These are phyloP conservation scores for Gibbula magus DNA, from an alignment of 2,888 invertebrate species.

Conservation along the genomic window DNA sequence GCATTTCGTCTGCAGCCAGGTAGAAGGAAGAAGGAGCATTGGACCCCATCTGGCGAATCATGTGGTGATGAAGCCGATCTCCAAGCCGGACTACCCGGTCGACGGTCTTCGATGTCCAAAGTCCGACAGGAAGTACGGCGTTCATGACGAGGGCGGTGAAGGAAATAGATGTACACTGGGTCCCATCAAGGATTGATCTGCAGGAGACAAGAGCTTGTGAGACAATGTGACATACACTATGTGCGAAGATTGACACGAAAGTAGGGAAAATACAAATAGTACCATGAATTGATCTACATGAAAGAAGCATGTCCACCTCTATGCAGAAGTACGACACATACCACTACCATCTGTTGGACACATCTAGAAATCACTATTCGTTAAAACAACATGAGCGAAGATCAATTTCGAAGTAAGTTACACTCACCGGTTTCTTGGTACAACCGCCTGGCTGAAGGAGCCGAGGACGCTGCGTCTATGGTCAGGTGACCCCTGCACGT, in stretches of 20 bases:
- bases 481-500: not conserved
- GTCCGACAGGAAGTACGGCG: not conserved
- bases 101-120: not conserved
- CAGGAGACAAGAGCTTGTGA: too few species aligned
- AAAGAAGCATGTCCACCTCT: too few species aligned
- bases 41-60: not conserved
- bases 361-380: too few species aligned
- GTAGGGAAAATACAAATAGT: too few species aligned
- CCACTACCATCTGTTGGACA: too few species aligned
- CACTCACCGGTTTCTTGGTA: not conserved
- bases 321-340: too few species aligned
- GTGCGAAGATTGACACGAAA: too few species aligned
- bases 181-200: not conserved
- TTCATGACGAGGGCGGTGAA: not conserved
- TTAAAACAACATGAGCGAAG: too few species aligned
- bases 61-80: not conserved
- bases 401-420: too few species aligned
- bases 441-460: not conserved
- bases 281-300: too few species aligned
- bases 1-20: not conserved
- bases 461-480: not conserved
- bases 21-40: not conserved
- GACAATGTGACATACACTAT: too few species aligned
- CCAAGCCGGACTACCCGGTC: not conserved
- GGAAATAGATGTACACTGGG: not conserved